phyloP scores from a whole-genome alignment of 2,888 invertebrate genomes.

The Caenorhabditis afra region DNA sequence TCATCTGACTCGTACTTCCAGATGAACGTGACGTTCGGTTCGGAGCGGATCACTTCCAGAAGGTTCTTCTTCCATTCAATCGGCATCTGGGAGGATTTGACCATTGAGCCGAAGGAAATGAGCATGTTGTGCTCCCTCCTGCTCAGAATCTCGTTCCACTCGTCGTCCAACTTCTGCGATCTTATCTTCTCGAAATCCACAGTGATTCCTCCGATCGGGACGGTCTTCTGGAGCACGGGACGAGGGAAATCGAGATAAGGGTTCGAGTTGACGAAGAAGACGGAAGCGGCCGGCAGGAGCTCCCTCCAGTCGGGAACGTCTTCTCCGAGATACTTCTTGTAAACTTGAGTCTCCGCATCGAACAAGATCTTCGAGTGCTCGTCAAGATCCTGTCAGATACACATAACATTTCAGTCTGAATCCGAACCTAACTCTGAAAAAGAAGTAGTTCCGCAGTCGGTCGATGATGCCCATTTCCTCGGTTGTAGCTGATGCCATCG shows the following conservation, averaged over 20 bases:
- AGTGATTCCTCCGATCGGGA: slow-evolving; percentile 57
- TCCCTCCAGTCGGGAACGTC: slow-evolving; percentile 37
- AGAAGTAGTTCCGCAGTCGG: slow-evolving; percentile 21
- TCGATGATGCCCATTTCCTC: slow-evolving; percentile 21
- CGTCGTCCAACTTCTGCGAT: slow-evolving; percentile 10
- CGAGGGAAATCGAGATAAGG: slow-evolving; percentile 62
- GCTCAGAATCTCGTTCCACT: slow-evolving; percentile 24
- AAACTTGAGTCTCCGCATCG: slow-evolving; percentile 29
- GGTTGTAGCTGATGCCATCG: too few relatives aligned
- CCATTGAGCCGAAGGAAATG: slow-evolving; percentile 39
- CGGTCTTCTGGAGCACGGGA: slow-evolving; percentile 42
- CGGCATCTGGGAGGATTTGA: slow-evolving; percentile 35
- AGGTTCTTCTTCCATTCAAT: slow-evolving; percentile 18
- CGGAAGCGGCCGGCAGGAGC: slow-evolving; percentile 36
- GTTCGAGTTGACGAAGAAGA: slow-evolving; percentile 46
- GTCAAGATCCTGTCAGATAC: too few relatives aligned
- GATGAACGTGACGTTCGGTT: slow-evolving; percentile 51
- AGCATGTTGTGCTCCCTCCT: slow-evolving; percentile 19
- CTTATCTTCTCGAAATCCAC: slow-evolving; percentile 42
- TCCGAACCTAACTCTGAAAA: slow-evolving; percentile 9
- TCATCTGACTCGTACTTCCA: slow-evolving; percentile 59
- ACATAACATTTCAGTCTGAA: neutral
- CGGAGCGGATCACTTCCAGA: slow-evolving; percentile 6
- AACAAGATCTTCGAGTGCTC: neutral
- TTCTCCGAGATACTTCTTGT: slow-evolving; percentile 9